phyloP scores from a whole-genome alignment of 2,888 invertebrate genomes.

The Hydraecia micacea region DNA sequence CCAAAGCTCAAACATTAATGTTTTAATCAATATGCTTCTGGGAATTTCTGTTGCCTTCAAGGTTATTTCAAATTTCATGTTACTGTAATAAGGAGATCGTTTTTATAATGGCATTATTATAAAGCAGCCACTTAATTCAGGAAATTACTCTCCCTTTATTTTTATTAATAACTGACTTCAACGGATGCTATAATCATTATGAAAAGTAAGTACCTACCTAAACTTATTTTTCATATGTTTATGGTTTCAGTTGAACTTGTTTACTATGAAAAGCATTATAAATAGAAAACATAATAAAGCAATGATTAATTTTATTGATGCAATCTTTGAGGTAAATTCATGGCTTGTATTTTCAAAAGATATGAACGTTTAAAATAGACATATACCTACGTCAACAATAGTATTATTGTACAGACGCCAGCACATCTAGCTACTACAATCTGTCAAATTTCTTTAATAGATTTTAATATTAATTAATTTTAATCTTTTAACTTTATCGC shows the following conservation, averaged over 20 bases:
- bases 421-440: too few relatives aligned
- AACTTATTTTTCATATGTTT: not conserved
- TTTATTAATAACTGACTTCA: not conserved
- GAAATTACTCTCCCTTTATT: conserved; percentile 12
- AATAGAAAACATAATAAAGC: not conserved
- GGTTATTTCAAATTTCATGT: conserved; percentile 25
- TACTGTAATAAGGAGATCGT: conserved; percentile 17
- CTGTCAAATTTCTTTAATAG: too few relatives aligned
- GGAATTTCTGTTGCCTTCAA: conserved; percentile 14
- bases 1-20: not conserved
- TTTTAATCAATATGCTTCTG: conserved; percentile 28
- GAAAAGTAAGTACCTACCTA: too few relatives aligned
- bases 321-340: not conserved
- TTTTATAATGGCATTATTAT: not conserved
- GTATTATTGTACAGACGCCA: too few relatives aligned
- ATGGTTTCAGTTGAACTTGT: not conserved
- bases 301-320: not conserved
- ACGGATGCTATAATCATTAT: too few relatives aligned
- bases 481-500: too few relatives aligned
- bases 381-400: not conserved
- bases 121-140: not conserved
- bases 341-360: not conserved
- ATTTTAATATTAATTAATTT: too few relatives aligned
- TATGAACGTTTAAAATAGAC: not conserved
- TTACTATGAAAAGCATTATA: not conserved